phyloP scores from a whole-genome alignment of 2,797 vertebrate genomes.

The Enteromius argenteus region DNA sequence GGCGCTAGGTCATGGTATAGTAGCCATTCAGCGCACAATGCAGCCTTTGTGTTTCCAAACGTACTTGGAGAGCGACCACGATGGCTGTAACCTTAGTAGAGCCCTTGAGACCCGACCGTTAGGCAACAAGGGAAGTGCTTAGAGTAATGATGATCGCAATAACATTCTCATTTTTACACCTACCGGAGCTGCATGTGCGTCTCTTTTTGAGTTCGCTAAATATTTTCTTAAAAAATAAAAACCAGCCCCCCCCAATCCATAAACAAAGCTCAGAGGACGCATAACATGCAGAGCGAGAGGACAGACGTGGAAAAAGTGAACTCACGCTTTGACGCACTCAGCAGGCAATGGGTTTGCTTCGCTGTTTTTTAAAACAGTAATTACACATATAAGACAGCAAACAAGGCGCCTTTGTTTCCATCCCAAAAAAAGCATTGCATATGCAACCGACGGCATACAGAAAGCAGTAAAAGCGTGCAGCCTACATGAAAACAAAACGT shows the following conservation, averaged over 20 bases:
- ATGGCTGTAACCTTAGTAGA: conserved; percentile 72
- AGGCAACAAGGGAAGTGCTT: conserved; percentile 69
- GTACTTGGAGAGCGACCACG: conserved; percentile 69
- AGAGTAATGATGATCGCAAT: conserved; percentile 75
- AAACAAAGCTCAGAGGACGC: conserved; percentile 71
- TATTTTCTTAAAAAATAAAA: conserved; percentile 61
- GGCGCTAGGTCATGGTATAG: conserved; percentile 62
- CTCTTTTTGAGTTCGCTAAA: conserved; percentile 56
- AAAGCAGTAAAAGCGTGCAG: conserved; percentile 32
- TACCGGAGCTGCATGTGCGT: background rate
- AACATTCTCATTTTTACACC: conserved; percentile 65
- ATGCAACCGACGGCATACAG: background rate
- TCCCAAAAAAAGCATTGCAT: conserved; percentile 17
- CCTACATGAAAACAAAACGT: conserved; percentile 15
- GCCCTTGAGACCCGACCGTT: conserved; percentile 68
- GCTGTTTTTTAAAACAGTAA: conserved; percentile 34
- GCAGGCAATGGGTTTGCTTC: conserved; percentile 1
- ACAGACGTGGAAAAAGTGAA: conserved; percentile 75
- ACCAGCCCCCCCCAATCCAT: conserved; percentile 54
- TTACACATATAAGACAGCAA: conserved; percentile 50
- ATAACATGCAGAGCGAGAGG: conserved; percentile 56
- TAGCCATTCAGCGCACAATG: conserved; percentile 69
- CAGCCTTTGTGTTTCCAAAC: conserved; percentile 74
- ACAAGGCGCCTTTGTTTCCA: conserved; percentile 55
- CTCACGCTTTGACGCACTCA: conserved; percentile 60